Evolutionary conservation across 2,797 vertebrate species (phyloP).

Genomic region (Diceros bicornis): DNA sequence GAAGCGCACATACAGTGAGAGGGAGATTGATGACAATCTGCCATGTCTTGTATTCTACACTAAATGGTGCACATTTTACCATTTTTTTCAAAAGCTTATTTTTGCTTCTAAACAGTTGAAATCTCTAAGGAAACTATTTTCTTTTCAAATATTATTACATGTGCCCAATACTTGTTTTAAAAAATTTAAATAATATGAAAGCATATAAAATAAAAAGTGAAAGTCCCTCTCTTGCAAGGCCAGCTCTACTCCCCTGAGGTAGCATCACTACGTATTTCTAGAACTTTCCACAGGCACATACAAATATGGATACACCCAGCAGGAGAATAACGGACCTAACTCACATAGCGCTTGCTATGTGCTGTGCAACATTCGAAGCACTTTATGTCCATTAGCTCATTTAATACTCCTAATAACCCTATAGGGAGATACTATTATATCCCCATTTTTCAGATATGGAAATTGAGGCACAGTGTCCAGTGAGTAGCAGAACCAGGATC

Average conservation of each 20-base stretch:
- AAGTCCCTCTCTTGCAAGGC: not conserved
- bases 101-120: slow-evolving; percentile 57
- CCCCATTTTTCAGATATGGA: not conserved
- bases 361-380: not conserved
- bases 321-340: not conserved
- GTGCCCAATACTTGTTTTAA: not conserved
- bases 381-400: not conserved
- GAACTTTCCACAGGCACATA: slow-evolving; percentile 7
- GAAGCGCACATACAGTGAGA: not conserved
- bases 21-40: not conserved
- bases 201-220: not conserved
- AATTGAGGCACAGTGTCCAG: not conserved
- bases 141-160: not conserved
- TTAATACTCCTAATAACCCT: not conserved
- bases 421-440: too few relatives aligned
- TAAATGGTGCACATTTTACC: slow-evolving; percentile 64
- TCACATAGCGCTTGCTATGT: not conserved
- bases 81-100: slow-evolving; percentile 25
- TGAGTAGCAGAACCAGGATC: not conserved
- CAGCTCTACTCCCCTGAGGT: not conserved
- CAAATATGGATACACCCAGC: not conserved
- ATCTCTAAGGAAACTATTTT: slow-evolving; percentile 30
- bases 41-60: slow-evolving; percentile 10
- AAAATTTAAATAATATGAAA: not conserved
- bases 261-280: not conserved